phyloP scores from a whole-genome alignment of 2,888 invertebrate genomes.

The Andrena fulva region DNA sequence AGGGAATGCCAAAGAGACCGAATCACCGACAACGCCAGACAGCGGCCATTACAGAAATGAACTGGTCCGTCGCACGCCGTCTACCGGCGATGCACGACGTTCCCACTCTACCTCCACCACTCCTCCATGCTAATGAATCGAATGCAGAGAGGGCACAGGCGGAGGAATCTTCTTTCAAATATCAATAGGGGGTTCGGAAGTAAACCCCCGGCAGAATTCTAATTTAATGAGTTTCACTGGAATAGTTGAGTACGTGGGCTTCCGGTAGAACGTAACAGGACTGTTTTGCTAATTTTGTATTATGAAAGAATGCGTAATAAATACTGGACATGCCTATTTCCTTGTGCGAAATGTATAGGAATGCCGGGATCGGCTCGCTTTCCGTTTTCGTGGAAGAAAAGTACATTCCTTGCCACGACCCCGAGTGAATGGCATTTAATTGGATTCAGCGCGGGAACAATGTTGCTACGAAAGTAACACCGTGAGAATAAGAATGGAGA shows the following conservation, averaged over 20 bases:
- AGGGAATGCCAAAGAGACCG: slow-evolving; percentile 60
- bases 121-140: slow-evolving; percentile 14
- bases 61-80: slow-evolving; percentile 68
- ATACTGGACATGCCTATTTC: too few species aligned
- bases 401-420: background rate
- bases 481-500: slow-evolving; percentile 63
- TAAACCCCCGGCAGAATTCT: too few species aligned
- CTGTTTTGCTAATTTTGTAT: too few species aligned
- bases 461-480: slow-evolving; percentile 40
- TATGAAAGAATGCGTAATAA: too few species aligned
- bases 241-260: too few species aligned
- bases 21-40: slow-evolving; percentile 82
- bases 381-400: background rate
- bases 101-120: slow-evolving; percentile 31
- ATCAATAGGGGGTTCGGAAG: background rate
- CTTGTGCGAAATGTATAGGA: too few species aligned
- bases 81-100: slow-evolving; percentile 60
- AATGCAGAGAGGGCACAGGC: slow-evolving; percentile 27
- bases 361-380: background rate
- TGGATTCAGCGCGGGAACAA: slow-evolving; percentile 3
- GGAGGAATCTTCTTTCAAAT: slow-evolving; percentile 9
- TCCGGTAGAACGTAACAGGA: too few species aligned
- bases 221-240: too few species aligned
- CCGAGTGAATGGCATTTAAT: background rate
- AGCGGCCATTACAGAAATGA: slow-evolving; percentile 83